Percentiles rank a stretch among this genome's conserved stretches.
Evolutionary conservation across 1,140 invertebrate genomes (phyloP).

Genomic region (Grapholita molesta): DNA sequence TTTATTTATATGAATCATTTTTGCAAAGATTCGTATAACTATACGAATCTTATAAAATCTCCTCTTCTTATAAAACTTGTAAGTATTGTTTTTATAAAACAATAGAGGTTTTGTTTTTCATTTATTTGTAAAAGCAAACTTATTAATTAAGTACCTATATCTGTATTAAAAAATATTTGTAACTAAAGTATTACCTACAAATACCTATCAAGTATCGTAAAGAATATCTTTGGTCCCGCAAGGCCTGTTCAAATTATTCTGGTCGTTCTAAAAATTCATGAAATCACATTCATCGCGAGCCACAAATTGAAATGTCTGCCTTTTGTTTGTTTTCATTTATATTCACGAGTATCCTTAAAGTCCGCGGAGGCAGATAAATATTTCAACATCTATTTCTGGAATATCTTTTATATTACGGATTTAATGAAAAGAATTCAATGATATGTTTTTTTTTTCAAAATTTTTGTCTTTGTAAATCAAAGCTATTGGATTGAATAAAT

Average conservation of each 20-base stretch:
- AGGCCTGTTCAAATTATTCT: neutral
- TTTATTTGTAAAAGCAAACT: no score
- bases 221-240: neutral
- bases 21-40: no score
- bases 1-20: no score
- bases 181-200: neutral
- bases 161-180: no score
- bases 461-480: neutral
- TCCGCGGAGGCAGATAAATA: neutral
- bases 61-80: no score
- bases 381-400: neutral
- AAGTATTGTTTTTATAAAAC: no score
- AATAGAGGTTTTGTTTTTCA: no score
- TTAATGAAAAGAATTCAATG: constrained; percentile 8
- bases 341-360: constrained; percentile 11
- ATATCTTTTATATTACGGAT: neutral
- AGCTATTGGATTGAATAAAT: no score
- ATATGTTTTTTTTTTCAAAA: neutral
- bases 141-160: no score
- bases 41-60: no score
- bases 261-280: constrained; percentile 20
- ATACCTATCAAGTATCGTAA: no score
- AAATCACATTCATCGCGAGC: constrained; percentile 18
- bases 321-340: constrained; percentile 16
- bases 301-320: constrained; percentile 23